These are phyloP conservation scores for Mastomys natalensis DNA, from an alignment of 2,113 vertebrate genomes.

Conservation along the genomic window DNA sequence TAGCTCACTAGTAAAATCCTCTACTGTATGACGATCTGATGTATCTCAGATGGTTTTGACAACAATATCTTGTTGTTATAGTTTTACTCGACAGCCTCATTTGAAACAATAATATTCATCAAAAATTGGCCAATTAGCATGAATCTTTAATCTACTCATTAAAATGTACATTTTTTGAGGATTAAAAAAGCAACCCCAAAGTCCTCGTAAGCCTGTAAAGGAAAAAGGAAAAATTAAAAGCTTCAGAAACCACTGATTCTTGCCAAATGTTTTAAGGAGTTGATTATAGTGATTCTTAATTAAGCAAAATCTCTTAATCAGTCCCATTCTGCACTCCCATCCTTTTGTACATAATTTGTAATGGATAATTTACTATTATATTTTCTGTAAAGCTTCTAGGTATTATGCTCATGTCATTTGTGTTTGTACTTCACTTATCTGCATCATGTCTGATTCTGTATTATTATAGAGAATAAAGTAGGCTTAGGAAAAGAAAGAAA, in stretches of 20 bases:
- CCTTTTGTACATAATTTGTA: not conserved
- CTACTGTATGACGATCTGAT: not conserved
- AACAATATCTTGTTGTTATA: not conserved
- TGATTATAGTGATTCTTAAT: slow-evolving; percentile 21
- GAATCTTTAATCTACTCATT: not conserved
- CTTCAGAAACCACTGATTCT: slow-evolving; percentile 12
- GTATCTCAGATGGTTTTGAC: not conserved
- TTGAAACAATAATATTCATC: not conserved
- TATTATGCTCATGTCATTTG: not conserved
- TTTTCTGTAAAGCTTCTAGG: not conserved
- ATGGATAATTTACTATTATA: not conserved
- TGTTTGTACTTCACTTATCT: not conserved
- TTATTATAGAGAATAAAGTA: not conserved
- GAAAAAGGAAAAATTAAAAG: not conserved
- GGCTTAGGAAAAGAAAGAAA: not conserved
- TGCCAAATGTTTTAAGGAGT: not conserved
- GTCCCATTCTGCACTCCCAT: not conserved
- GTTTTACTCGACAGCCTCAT: not conserved
- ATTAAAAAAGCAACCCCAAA: not conserved
- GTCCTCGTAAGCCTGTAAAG: not conserved
- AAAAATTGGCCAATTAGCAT: not conserved
- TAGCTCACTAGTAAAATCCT: not conserved
- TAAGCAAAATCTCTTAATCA: slow-evolving; percentile 29
- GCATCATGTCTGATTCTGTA: not conserved
- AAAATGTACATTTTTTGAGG: not conserved